Evolutionary conservation across 92 coral and sea anemone species (phyloP), one percentile per base, ranked within the genome.

Genomic region (Porites rus): DNA sequence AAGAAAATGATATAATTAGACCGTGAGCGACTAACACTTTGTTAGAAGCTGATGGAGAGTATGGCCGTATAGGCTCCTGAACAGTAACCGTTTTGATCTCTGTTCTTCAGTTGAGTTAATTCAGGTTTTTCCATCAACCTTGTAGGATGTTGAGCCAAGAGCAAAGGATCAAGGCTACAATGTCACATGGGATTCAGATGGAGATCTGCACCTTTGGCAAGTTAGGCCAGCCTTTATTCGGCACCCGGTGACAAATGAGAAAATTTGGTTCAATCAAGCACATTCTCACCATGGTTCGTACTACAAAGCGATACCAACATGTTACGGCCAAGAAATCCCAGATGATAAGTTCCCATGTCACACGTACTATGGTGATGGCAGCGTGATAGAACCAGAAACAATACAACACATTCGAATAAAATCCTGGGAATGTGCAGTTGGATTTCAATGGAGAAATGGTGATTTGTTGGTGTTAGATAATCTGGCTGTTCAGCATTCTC

Each of bases 401-500:
- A 10, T 92, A 16, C 91, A 94, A 68, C 97, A 92, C 91, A 74
- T 94, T 65, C 93, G 94, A 12, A 92, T 77, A 17, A 74, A 67
- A 14, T 74, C 86, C 50, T 94, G 97, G 95, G 43, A 65, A 56
- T 82, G 89, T 80, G 87, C 93, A 17, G 93, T 92, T 4, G 94
- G 94, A 13, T 82, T 88, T 79, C 87, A 82, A 16, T 89, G 90
- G 91, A 83, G 79, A 50, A 82, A 67, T 52, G 79, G 86, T 3
- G 95, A 92, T 66, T 38, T 92, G 62, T 28, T 92, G 11, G 93
- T 92, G 12, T 25, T 92, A 70, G 95, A 92, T 76, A 92, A 92
- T 77, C 75, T 92, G 73, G 78, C 90, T 5, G 95, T 87, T 14
- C 84, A 79, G 84, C 95, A 93, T 76, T 81, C 82, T 0, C 75